Base-by-base conservation (phyloP, 2,113 vertebrate genomes). In the Anarrhichthys ocellatus region DNA sequence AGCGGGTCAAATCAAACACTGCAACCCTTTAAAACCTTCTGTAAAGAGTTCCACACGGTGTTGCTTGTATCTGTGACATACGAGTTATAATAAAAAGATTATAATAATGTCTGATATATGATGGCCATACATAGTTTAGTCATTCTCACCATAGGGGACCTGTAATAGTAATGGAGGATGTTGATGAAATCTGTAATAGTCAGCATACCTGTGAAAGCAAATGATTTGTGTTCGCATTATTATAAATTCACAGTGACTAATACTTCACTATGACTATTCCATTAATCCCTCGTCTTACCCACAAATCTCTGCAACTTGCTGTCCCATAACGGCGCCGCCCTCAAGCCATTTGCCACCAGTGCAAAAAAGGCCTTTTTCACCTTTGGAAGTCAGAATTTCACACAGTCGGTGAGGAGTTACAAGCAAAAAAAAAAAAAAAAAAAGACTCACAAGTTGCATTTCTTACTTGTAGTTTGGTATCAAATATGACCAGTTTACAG, bases 121-220 rank as follows among this genome's bases (percentile, higher is more conserved):
- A 70, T 22, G 22, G 9, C 22, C 6, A 34, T 32, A 13, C n/a
- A 2, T 10, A 36, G 14, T 10, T 6, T 9, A 4, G 13, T 78
- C n/a, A 42, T 50, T 75, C 97, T 96, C 92, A 99, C 98, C 97
- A 99, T 48, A 0, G 98, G 98, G 0, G 98, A 99, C 56, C 94
- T 97, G 92, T 99, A 99, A 90, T 98, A 99, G 61, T 96, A 96
- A 50, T 99, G 98, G 22, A 99, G 95, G 89, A 99, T 98, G 90
- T 98, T 95, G 95, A 99, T 99, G 93, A 99, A 99, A 91, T 99
- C 98, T 0, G 98, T 99, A 92, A 99, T 99, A 24, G 98, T 99
- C 92, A 99, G 95, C 98, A 99, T 99, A 14, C 98, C 98, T 99
- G 92, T 0, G 9, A 52, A 20, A 29, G 54, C 61, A 79, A 66